Evolutionary conservation across 2,888 invertebrate genomes (phyloP).

Genomic region (Amblyjoppa fuscipennis): DNA sequence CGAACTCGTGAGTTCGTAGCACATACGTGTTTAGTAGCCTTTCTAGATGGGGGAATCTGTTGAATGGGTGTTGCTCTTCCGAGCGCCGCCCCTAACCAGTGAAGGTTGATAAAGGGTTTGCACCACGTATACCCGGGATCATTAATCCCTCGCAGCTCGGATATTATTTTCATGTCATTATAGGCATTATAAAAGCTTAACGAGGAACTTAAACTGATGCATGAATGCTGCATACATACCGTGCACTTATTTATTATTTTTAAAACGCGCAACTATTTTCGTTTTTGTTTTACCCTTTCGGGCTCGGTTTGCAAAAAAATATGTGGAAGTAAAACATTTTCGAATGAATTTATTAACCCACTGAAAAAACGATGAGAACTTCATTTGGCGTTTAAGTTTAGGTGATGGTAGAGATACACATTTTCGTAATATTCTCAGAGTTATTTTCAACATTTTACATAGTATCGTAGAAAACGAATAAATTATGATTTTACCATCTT

Average conservation of each 20-base stretch:
- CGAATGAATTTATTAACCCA: not conserved
- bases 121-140: constrained; percentile 6
- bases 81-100: constrained; percentile 36
- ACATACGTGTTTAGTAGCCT: constrained; percentile 10
- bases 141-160: constrained; percentile 1
- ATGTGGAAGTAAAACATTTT: not conserved
- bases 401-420: not conserved
- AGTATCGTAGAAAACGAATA: too few species aligned
- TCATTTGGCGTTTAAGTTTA: not conserved
- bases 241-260: constrained; percentile 6
- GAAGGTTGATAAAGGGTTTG: constrained; percentile 30
- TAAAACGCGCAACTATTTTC: not conserved
- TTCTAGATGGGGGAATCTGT: constrained; percentile 4
- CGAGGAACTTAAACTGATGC: constrained; percentile 34
- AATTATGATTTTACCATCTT: too few species aligned
- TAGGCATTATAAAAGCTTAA: constrained; percentile 7
- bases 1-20: constrained; percentile 35
- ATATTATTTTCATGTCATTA: constrained; percentile 32
- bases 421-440: too few species aligned
- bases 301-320: too few species aligned
- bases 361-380: not conserved
- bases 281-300: too few species aligned
- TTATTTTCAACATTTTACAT: too few species aligned
- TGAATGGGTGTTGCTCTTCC: constrained; percentile 33
- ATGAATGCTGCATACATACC: constrained; percentile 1